Conservation (phyloP, 1,140 invertebrate species). For the Panagrolaimus sp. region DNA sequence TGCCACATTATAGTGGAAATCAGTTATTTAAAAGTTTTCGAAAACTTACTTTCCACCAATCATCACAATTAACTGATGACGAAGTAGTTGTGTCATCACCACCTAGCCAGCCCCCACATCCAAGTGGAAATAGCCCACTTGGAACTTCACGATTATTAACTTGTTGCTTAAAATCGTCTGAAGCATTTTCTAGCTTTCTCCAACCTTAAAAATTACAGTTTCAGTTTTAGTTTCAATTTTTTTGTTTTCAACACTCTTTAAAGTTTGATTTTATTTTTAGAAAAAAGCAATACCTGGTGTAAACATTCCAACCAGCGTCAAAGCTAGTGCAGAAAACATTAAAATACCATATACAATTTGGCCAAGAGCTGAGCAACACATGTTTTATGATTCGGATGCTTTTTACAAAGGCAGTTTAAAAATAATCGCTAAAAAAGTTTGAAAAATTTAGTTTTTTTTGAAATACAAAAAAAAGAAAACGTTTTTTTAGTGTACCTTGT, state of each 20-base stretch:
- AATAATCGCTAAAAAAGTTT: no score
- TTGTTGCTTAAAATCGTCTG: constrained; percentile 5
- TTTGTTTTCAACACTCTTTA: no score
- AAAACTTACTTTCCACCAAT: no score
- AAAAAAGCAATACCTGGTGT: constrained; percentile 31
- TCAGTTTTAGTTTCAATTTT: neutral
- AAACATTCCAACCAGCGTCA: constrained; percentile 35
- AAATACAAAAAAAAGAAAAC: no score
- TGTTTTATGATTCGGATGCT: constrained; percentile 15
- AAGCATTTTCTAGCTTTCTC: neutral
- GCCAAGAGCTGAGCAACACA: constrained; percentile 38
- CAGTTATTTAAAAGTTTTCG: no score
- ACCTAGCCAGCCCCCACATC: neutral
- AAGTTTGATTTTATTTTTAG: no score
- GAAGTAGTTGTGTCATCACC: no score
- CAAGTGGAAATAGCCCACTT: neutral
- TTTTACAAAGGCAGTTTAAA: no score
- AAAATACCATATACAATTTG: constrained; percentile 40
- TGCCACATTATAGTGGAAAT: no score
- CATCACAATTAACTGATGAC: no score
- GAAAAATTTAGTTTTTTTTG: no score
- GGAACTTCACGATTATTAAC: neutral
- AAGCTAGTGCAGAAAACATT: constrained; percentile 26
- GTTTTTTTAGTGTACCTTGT: no score
- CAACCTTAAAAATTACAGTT: neutral